Percentiles rank a stretch among this genome's conserved stretches.
phyloP scores from a whole-genome alignment of 2,888 invertebrate genomes.

The Eupithecia tripunctaria region DNA sequence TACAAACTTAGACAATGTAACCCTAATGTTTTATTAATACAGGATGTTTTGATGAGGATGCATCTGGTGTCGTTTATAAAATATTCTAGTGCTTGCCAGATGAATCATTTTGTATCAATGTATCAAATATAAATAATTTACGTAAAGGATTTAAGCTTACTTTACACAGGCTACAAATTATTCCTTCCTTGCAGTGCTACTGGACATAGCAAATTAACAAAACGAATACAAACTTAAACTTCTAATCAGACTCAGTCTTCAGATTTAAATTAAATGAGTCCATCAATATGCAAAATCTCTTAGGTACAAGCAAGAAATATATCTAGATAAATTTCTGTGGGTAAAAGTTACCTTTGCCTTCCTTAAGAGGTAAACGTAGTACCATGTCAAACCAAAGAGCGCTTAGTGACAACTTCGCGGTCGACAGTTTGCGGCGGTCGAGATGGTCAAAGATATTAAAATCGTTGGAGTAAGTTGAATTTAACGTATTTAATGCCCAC shows the following conservation, averaged over 20 bases:
- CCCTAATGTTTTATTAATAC: conserved; percentile 42
- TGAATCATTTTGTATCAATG: conserved; percentile 10
- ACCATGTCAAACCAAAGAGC: not conserved
- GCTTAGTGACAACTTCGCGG: not conserved
- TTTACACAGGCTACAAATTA: not conserved
- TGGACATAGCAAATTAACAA: not conserved
- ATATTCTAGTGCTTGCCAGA: conserved; percentile 8
- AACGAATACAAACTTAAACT: conserved; percentile 36
- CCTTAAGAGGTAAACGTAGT: not conserved
- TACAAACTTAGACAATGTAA: not conserved
- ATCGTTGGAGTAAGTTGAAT: not conserved
- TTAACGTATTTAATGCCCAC: too few relatives aligned
- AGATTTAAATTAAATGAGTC: not conserved
- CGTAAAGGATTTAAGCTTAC: not conserved
- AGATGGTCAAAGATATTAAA: too few relatives aligned
- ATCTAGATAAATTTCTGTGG: too few relatives aligned
- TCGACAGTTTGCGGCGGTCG: not conserved
- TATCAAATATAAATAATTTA: conserved; percentile 15
- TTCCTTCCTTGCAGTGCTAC: not conserved
- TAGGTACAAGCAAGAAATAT: too few relatives aligned
- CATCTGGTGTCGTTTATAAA: conserved; percentile 27
- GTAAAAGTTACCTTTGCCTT: not conserved
- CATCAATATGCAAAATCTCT: not conserved
- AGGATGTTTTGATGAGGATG: conserved; percentile 38
- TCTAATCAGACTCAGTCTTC: conserved; percentile 54